A percentile compares a stretch with the other conserved stretches of the same genome.
These are phyloP conservation scores for Drymodes brunneopygia DNA, from an alignment of 2,113 vertebrate species.

Conservation along the genomic window DNA sequence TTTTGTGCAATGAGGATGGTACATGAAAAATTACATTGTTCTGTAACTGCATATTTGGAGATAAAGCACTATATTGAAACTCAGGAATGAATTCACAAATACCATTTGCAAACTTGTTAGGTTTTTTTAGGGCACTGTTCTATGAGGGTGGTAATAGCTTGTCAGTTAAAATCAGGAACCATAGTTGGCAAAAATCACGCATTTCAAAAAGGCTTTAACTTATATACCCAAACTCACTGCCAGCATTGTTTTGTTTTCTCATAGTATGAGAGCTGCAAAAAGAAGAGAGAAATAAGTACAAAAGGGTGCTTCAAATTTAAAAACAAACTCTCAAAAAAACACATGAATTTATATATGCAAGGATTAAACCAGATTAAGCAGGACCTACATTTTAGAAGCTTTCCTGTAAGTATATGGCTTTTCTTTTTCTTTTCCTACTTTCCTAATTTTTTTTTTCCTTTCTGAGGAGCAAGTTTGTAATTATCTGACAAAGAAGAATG, in stretches of 20 bases:
- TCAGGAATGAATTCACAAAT: conserved; percentile 21
- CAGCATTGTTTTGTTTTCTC: neutral
- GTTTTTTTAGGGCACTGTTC: neutral
- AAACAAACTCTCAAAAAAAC: neutral
- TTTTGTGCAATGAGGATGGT: neutral
- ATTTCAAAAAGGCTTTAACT: neutral
- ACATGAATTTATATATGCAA: neutral
- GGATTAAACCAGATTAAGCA: conserved; percentile 12
- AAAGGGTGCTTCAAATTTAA: neutral
- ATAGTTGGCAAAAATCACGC: neutral
- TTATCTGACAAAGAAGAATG: conserved; percentile 35
- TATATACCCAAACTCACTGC: neutral
- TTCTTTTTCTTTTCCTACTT: neutral
- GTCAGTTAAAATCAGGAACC: neutral
- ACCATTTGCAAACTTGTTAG: neutral
- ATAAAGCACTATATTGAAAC: conserved; percentile 11
- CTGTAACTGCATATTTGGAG: conserved; percentile 15
- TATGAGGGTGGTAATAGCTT: neutral
- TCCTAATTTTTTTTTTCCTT: neutral
- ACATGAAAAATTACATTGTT: conserved; percentile 16
- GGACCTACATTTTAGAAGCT: neutral
- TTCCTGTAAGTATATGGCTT: neutral
- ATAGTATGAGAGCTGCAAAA: neutral
- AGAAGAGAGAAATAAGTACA: neutral
- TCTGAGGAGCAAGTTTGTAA: neutral